A percentile compares a stretch with the other conserved stretches of the same genome.
Conservation (phyloP, 1,140 invertebrate species). For the Cephus cinctus region DNA sequence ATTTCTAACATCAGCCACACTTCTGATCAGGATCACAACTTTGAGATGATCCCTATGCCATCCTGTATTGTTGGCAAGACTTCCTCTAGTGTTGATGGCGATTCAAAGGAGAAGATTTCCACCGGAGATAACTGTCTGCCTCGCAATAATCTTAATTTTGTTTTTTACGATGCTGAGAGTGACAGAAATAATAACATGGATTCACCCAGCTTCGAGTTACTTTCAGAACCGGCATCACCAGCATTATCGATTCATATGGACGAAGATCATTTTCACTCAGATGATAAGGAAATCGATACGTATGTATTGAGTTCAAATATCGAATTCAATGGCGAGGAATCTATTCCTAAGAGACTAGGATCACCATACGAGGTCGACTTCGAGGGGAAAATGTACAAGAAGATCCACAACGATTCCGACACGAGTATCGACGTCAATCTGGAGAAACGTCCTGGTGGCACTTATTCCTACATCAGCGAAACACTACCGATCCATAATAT, state of each 20-base stretch:
- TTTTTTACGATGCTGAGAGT: neutral
- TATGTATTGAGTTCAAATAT: conserved; percentile 1
- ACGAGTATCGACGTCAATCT: neutral
- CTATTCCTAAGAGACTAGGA: neutral
- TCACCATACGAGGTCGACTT: conserved; percentile 4
- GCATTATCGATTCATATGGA: conserved; percentile 16
- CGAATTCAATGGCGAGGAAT: neutral
- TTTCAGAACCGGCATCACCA: conserved; percentile 18
- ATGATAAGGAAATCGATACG: conserved; percentile 3
- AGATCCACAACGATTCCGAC: neutral
- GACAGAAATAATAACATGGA: conserved; percentile 14
- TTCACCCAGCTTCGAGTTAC: conserved; percentile 24
- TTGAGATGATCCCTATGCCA: conserved; percentile 18
- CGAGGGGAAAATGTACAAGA: conserved; percentile 11
- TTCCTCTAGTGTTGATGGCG: neutral
- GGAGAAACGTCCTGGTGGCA: conserved; percentile 13
- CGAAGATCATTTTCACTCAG: conserved; percentile 23
- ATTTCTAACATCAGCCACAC: conserved; percentile 8
- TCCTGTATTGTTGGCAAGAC: neutral
- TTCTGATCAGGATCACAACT: conserved; percentile 16
- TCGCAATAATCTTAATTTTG: no score
- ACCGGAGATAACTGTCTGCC: no score
- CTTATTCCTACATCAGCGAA: conserved; percentile 13
- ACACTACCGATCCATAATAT: conserved; percentile 4
- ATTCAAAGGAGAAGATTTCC: neutral